These are phyloP conservation scores for Sebastes trivittatus DNA, from an alignment of 2,797 vertebrate genomes.

Conservation along the genomic window DNA sequence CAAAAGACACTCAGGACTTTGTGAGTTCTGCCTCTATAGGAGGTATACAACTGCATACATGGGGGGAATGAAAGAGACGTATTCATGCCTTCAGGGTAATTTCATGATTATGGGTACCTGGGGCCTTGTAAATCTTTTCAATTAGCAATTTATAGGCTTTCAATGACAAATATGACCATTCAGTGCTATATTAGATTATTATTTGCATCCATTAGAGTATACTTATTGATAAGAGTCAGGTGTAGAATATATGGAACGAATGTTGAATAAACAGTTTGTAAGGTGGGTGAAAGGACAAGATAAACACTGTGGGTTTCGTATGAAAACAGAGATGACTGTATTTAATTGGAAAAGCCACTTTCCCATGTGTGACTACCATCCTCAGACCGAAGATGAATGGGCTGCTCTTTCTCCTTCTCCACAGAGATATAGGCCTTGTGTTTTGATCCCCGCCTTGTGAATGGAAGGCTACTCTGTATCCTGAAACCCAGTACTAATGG, in stretches of 20 bases:
- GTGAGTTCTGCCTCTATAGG: conserved; percentile 49
- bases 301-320: conserved; percentile 28
- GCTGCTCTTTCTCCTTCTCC: conserved; percentile 51
- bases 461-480: conserved; percentile 58
- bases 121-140: conserved; percentile 54
- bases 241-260: conserved; percentile 15
- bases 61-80: conserved; percentile 65
- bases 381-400: conserved; percentile 59
- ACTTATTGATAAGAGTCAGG: conserved; percentile 10
- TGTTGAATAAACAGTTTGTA: not conserved
- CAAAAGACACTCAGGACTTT: conserved; percentile 56
- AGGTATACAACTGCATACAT: conserved; percentile 43
- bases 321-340: conserved; percentile 51
- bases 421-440: conserved; percentile 62
- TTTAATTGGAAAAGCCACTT: conserved; percentile 44
- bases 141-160: conserved; percentile 35
- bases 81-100: conserved; percentile 62
- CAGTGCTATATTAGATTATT: conserved; percentile 13
- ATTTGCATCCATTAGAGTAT: conserved; percentile 17
- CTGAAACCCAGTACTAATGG: conserved; percentile 62
- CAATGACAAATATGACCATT: conserved; percentile 28
- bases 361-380: conserved; percentile 29
- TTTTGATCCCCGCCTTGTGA: conserved; percentile 61
- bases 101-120: conserved; percentile 57
- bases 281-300: conserved; percentile 18